phyloP scores from a whole-genome alignment of 2,113 vertebrate genomes.

The Pheucticus melanocephalus region DNA sequence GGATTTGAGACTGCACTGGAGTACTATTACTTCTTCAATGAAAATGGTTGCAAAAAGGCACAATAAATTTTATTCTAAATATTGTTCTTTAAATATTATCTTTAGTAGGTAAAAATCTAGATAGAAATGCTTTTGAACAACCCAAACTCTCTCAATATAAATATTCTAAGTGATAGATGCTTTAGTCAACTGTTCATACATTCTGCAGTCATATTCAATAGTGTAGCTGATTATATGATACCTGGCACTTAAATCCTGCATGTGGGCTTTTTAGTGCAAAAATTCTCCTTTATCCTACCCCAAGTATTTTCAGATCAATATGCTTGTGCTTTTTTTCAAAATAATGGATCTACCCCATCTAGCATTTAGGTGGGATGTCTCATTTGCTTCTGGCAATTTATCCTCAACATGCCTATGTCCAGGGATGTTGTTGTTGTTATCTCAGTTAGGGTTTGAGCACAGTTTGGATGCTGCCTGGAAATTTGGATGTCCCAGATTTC shows the following conservation, averaged over 20 bases:
- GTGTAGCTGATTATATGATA: not conserved
- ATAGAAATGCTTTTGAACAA: not conserved
- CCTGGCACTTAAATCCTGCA: not conserved
- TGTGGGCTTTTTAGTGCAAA: not conserved
- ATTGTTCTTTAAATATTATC: not conserved
- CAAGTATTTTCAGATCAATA: not conserved
- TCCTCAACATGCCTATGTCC: not conserved
- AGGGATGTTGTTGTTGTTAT: not conserved
- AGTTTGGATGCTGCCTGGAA: not conserved
- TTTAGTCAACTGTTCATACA: not conserved
- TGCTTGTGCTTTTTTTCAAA: not conserved
- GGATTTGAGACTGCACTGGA: not conserved
- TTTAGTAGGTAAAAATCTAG: not conserved
- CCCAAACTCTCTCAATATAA: not conserved
- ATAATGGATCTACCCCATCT: not conserved
- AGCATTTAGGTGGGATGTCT: not conserved
- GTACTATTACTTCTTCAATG: not conserved
- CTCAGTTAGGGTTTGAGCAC: not conserved
- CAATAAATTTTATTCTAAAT: not conserved
- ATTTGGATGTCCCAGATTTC: not conserved
- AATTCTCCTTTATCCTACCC: not conserved
- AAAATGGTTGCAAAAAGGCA: not conserved
- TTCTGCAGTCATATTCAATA: not conserved
- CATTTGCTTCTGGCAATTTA: not conserved
- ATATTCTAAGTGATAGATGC: not conserved